A percentile compares a stretch with the other conserved stretches of the same genome.
phyloP scores from a whole-genome alignment of 1,140 invertebrate genomes.

The Nephotettix cincticeps region DNA sequence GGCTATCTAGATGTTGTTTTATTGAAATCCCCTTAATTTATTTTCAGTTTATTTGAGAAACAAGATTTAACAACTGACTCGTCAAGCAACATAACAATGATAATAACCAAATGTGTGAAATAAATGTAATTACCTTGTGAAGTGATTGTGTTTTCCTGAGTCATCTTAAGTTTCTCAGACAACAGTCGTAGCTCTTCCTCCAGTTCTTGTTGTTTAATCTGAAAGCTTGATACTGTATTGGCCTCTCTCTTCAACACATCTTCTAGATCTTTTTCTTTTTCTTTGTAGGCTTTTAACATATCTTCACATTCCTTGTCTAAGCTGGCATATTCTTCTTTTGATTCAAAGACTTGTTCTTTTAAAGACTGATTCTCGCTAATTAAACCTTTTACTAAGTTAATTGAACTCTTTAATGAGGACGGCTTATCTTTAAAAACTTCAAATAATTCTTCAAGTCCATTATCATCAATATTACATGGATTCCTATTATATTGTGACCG shows the following conservation, averaged over 20 bases:
- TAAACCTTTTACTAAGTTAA: background rate
- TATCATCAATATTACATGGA: background rate
- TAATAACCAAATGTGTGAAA: too few species aligned
- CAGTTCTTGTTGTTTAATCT: background rate
- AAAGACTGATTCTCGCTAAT: background rate
- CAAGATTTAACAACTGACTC: too few species aligned
- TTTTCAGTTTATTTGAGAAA: too few species aligned
- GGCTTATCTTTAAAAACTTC: background rate
- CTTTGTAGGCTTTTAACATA: background rate
- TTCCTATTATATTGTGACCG: too few species aligned
- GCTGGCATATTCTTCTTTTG: background rate
- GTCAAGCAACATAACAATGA: too few species aligned
- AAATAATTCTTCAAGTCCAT: background rate
- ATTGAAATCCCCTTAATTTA: too few species aligned
- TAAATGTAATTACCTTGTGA: too few species aligned
- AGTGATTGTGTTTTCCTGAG: background rate
- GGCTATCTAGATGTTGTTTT: too few species aligned
- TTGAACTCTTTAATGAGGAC: background rate
- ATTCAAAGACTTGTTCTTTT: background rate
- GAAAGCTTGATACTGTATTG: background rate
- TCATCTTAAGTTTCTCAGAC: background rate
- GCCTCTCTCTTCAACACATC: constrained; percentile 5
- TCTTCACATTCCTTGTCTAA: constrained; percentile 6
- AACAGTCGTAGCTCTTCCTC: background rate
- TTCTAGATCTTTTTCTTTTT: background rate